phyloP scores from a whole-genome alignment of 2,113 vertebrate genomes.

The Polypterus senegalus region DNA sequence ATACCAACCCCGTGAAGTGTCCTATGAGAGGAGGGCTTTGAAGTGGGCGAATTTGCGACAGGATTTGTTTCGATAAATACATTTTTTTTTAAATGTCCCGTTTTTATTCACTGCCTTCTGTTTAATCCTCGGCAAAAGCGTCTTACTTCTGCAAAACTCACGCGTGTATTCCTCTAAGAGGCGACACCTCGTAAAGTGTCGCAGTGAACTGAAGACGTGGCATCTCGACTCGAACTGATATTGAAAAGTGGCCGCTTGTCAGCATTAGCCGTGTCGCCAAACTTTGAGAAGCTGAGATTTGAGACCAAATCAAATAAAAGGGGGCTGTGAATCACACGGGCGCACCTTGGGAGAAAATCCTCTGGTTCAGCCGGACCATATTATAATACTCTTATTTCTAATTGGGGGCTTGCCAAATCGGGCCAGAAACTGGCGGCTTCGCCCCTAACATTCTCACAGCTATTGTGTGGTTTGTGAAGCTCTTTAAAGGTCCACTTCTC shows the following conservation, averaged over 20 bases:
- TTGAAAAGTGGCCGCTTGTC: too few relatives aligned
- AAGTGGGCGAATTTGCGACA: conserved; percentile 5
- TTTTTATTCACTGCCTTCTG: too few relatives aligned
- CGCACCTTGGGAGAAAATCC: conserved; percentile 14
- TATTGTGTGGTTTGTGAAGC: conserved; percentile 47
- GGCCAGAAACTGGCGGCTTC: conserved; percentile 19
- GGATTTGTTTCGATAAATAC: too few relatives aligned
- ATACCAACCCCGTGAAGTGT: neutral
- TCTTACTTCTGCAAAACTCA: too few relatives aligned
- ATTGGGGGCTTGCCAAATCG: conserved; percentile 34
- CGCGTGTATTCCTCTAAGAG: too few relatives aligned
- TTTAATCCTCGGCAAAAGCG: too few relatives aligned
- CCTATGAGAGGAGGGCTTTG: conserved; percentile 8
- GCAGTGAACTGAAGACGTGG: too few relatives aligned
- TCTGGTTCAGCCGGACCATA: conserved; percentile 4
- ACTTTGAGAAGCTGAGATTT: too few relatives aligned
- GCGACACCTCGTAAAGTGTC: too few relatives aligned
- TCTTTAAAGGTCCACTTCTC: conserved; percentile 36
- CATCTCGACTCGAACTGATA: too few relatives aligned
- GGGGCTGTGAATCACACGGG: neutral
- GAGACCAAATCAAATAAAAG: neutral
- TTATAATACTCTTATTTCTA: conserved; percentile 30
- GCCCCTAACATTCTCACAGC: conserved; percentile 36
- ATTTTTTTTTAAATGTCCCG: too few relatives aligned
- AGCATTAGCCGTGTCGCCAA: too few relatives aligned